A percentile compares a stretch with the other conserved stretches of the same genome.
phyloP scores from a whole-genome alignment of 2,888 invertebrate species.

The Penaeus monodon region DNA sequence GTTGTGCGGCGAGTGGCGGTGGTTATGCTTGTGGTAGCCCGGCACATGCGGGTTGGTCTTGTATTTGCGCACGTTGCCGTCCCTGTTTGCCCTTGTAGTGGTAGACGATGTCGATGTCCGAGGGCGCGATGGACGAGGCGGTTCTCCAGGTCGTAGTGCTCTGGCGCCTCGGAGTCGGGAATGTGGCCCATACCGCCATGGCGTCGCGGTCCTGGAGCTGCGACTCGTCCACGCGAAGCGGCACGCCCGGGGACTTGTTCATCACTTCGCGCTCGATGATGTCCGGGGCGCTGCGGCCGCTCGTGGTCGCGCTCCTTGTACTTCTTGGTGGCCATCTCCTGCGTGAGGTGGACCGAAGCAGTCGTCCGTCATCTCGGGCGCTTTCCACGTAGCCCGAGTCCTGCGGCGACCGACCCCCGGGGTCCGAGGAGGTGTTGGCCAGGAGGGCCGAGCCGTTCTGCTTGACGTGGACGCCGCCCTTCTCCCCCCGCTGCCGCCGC shows the following conservation, averaged over 20 bases:
- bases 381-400: slow-evolving; percentile 66
- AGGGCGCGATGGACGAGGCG: slow-evolving; percentile 96
- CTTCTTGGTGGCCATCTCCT: slow-evolving; percentile 88
- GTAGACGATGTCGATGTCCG: slow-evolving; percentile 95
- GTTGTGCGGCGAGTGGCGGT: slow-evolving; percentile 81
- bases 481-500: slow-evolving; percentile 88
- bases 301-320: slow-evolving; percentile 80
- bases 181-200: slow-evolving; percentile 67
- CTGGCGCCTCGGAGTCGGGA: slow-evolving; percentile 80
- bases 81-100: slow-evolving; percentile 94
- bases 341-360: slow-evolving; percentile 80
- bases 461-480: slow-evolving; percentile 74
- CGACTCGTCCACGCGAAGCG: slow-evolving; percentile 74
- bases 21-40: slow-evolving; percentile 76
- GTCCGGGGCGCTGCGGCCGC: slow-evolving; percentile 90
- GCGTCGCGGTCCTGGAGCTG: slow-evolving; percentile 64
- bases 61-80: slow-evolving; percentile 85
- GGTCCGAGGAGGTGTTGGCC: slow-evolving; percentile 69
- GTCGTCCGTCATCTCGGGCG: slow-evolving; percentile 68
- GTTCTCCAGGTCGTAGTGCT: slow-evolving; percentile 96
- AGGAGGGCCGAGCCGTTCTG: slow-evolving; percentile 64
- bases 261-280: slow-evolving; percentile 92
- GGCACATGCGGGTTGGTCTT: slow-evolving; percentile 80
- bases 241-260: slow-evolving; percentile 80
- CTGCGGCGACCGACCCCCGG: slow-evolving; percentile 63